phyloP scores from a whole-genome alignment of 2,113 vertebrate genomes.

The Galemys pyrenaicus region DNA sequence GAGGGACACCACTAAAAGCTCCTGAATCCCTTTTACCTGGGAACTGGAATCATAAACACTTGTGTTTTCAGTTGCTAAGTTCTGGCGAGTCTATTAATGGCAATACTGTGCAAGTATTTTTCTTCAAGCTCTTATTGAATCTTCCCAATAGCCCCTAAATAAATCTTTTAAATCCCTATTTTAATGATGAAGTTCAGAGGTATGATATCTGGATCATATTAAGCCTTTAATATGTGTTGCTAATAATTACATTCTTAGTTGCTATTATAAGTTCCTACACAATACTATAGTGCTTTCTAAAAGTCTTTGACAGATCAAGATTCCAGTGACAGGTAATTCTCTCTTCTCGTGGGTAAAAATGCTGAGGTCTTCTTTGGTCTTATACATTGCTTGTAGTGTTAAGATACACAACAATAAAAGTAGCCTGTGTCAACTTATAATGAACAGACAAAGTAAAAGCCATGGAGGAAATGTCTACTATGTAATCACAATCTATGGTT shows the following conservation, averaged over 20 bases:
- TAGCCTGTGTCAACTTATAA: slow-evolving; percentile 44
- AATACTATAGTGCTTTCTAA: neutral
- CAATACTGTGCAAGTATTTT: neutral
- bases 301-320: neutral
- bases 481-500: slow-evolving; percentile 6
- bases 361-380: neutral
- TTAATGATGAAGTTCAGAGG: slow-evolving; percentile 12
- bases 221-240: neutral
- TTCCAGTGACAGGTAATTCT: neutral
- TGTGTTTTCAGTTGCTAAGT: neutral
- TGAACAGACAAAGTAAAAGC: slow-evolving; percentile 49
- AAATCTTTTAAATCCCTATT: slow-evolving; percentile 15
- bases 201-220: neutral
- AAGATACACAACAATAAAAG: slow-evolving; percentile 4
- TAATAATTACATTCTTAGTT: neutral
- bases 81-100: neutral
- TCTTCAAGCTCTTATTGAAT: neutral
- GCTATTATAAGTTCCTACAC: neutral
- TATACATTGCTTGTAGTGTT: neutral
- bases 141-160: neutral
- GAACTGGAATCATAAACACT: neutral
- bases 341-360: neutral
- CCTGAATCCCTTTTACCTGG: neutral
- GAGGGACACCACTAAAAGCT: neutral
- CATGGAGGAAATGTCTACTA: slow-evolving; percentile 7